Percentiles rank a stretch among this genome's conserved stretches.
phyloP scores from a whole-genome alignment of 2,797 vertebrate genomes.

The Enteromius argenteus region DNA sequence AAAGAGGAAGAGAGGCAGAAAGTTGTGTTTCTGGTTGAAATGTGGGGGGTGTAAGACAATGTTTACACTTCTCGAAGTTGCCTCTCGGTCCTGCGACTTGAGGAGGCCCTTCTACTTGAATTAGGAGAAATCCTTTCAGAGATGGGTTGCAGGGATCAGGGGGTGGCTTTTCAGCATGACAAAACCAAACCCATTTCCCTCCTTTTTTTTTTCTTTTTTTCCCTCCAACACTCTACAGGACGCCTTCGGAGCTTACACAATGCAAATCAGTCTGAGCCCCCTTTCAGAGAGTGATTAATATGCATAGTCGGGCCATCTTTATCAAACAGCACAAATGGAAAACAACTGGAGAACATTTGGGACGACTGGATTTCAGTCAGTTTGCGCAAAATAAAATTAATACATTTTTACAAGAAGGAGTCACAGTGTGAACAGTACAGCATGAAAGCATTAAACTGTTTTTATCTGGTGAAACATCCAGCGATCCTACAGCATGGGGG shows the following conservation, averaged over 20 bases:
- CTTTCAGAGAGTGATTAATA: slow-evolving; percentile 93
- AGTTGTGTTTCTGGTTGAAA: slow-evolving; percentile 35
- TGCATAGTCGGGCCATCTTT: slow-evolving; percentile 85
- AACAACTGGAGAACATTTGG: slow-evolving; percentile 58
- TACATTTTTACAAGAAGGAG: slow-evolving; percentile 34
- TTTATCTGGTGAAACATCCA: slow-evolving; percentile 22
- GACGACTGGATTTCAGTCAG: slow-evolving; percentile 42
- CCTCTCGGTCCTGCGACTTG: slow-evolving; percentile 70
- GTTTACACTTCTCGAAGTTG: slow-evolving; percentile 70
- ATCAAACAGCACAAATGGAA: slow-evolving; percentile 72
- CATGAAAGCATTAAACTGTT: slow-evolving; percentile 21
- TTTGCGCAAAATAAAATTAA: slow-evolving; percentile 51
- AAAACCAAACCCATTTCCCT: slow-evolving; percentile 73
- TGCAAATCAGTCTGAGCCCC: slow-evolving; percentile 85
- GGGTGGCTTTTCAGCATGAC: slow-evolving; percentile 80
- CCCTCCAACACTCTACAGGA: slow-evolving; percentile 80
- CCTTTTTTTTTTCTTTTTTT: slow-evolving; percentile 59
- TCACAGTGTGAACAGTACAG: slow-evolving; percentile 37
- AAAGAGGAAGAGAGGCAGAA: slow-evolving; percentile 21
- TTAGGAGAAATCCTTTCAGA: slow-evolving; percentile 73
- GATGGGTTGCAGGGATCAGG: slow-evolving; percentile 43
- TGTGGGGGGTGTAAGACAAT: slow-evolving; percentile 47
- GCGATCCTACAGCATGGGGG: neutral
- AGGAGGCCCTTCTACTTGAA: slow-evolving; percentile 75
- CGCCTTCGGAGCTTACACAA: slow-evolving; percentile 84